Conservation (phyloP, 35 echinoderm and acorn worm species). For the Patiria miniata region DNA sequence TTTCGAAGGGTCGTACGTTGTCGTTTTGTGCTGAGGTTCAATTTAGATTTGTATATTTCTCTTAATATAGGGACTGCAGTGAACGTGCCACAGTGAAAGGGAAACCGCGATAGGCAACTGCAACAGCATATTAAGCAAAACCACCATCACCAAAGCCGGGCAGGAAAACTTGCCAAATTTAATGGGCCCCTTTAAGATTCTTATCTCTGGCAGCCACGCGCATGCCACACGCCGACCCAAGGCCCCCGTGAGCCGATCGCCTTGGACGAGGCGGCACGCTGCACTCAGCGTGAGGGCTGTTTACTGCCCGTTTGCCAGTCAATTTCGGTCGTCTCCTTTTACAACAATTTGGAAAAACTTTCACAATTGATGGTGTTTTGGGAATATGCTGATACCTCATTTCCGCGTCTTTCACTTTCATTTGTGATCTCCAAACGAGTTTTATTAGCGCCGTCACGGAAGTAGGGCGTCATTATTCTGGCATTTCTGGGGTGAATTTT, state of each 20-base stretch:
- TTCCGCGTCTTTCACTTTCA: constrained; percentile 21
- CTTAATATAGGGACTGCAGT: no score
- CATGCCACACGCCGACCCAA: constrained; percentile 16
- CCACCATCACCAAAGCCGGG: no score
- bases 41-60: no score
- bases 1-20: no score
- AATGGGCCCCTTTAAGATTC: constrained; percentile 11
- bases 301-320: neutral
- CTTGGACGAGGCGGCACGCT: neutral
- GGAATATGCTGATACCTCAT: neutral
- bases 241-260: neutral
- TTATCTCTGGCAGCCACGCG: constrained; percentile 9
- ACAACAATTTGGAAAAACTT: neutral
- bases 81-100: no score
- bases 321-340: neutral
- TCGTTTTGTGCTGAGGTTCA: no score
- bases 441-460: no score
- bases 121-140: no score
- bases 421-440: no score
- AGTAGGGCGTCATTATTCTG: no score
- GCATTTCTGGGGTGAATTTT: no score
- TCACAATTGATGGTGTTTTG: neutral
- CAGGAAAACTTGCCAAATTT: neutral
- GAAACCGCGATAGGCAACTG: no score
- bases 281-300: neutral